phyloP scores from a whole-genome alignment of 2,113 vertebrate species.

The Planiliza haematocheilus region DNA sequence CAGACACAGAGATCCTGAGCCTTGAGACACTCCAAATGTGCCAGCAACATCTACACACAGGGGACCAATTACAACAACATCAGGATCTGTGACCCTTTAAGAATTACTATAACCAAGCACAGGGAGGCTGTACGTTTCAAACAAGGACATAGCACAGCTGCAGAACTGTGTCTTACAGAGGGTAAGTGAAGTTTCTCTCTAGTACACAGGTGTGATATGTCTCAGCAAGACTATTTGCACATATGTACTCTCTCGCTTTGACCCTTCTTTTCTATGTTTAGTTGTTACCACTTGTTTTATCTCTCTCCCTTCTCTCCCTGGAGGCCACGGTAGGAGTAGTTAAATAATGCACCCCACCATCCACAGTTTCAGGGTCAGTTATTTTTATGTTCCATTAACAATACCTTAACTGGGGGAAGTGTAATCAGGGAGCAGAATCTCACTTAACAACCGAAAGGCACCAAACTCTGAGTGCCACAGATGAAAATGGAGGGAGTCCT shows the following conservation, averaged over 20 bases:
- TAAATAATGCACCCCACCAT: conserved; percentile 68
- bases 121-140: conserved; percentile 4
- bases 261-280: conserved; percentile 10
- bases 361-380: conserved; percentile 69
- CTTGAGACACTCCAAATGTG: conserved; percentile 66
- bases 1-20: conserved; percentile 52
- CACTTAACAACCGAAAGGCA: conserved; percentile 56
- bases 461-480: conserved; percentile 50
- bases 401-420: conserved; percentile 49
- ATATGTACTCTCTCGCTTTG: not conserved
- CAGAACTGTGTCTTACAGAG: conserved; percentile 11
- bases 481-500: conserved; percentile 62
- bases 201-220: conserved; percentile 26
- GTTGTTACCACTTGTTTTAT: conserved; percentile 11
- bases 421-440: conserved; percentile 68
- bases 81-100: conserved; percentile 67
- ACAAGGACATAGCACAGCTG: conserved; percentile 33
- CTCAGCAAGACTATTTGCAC: not conserved
- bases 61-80: conserved; percentile 77
- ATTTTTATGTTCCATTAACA: conserved; percentile 72
- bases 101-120: conserved; percentile 42
- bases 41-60: conserved; percentile 59
- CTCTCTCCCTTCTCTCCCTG: conserved; percentile 21
- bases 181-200: conserved; percentile 19
- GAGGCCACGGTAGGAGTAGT: conserved; percentile 46